Percentiles rank a stretch among this genome's conserved stretches.
These are phyloP conservation scores for Recurvirostra avosetta DNA, from an alignment of 2,113 vertebrate species.

Conservation along the genomic window DNA sequence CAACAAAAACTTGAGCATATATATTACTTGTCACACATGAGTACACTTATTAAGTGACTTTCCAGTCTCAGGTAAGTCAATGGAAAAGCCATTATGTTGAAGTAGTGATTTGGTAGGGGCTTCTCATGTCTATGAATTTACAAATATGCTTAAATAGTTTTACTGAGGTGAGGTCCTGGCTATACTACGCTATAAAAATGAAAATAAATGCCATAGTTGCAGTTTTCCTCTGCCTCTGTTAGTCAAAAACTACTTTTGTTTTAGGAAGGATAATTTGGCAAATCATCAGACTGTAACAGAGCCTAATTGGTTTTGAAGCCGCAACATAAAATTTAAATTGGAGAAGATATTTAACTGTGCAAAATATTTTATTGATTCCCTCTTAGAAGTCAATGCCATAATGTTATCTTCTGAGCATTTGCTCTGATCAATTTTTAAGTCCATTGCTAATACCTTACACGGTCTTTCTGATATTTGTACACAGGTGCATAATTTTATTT, in stretches of 20 bases:
- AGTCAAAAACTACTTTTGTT: slow-evolving; percentile 33
- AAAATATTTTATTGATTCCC: background rate
- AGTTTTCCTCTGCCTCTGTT: background rate
- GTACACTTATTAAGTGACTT: background rate
- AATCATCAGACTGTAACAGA: background rate
- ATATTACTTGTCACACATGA: background rate
- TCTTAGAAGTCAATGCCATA: background rate
- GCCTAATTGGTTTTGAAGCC: slow-evolving; percentile 39
- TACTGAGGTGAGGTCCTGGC: background rate
- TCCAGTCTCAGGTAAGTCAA: background rate
- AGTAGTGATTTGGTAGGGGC: background rate
- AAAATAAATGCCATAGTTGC: background rate
- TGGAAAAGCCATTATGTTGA: background rate
- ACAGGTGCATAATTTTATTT: background rate
- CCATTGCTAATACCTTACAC: background rate
- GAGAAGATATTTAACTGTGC: background rate
- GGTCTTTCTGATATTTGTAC: background rate
- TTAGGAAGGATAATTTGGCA: background rate
- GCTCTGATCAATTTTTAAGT: background rate
- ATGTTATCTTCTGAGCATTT: background rate
- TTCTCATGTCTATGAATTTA: background rate
- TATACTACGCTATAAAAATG: background rate
- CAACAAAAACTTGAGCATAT: background rate
- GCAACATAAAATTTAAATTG: slow-evolving; percentile 4
- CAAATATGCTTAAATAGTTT: background rate